Evolutionary conservation across 1,140 invertebrate genomes (phyloP), one percentile per base, ranked within the genome.

Genomic region (Drosophila pallidifrons): DNA sequence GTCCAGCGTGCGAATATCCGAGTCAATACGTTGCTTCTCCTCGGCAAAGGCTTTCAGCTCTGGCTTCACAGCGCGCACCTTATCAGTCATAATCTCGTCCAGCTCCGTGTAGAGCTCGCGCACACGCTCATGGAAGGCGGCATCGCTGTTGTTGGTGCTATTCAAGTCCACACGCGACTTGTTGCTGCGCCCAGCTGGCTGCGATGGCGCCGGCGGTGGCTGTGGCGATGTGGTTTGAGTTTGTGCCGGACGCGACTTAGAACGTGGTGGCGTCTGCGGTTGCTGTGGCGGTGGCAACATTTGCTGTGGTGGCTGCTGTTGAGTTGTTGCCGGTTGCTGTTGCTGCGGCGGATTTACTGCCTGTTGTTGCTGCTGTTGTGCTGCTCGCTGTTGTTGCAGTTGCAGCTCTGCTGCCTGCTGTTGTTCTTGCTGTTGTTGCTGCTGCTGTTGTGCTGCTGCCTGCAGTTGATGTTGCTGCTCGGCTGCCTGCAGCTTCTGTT

Each of bases 91-190:
- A 6, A 76, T 74, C 16, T 59, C 8, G n/a, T 89, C 72, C 8
- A 76, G 11, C 6, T 79, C 78, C 0, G 28, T 25, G 15, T 75
- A 89, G 5, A 81, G 38, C 7, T 73, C 75, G 11, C 74, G 81
- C 5, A 89, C 43, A 1, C 69, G 64, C 45, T 77, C 55, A 70
- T 89, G 81, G 41, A 89, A 89, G 16, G 45, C 69, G 8, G 81
- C 86, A 47, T 89, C 55, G 28, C 58, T 71, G 35, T 78, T 82
- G 83, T 82, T 88, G 82, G 49, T 74, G 30, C 79, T 89, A 5
- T 79, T 83, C 66, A 89, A 47, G 74, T 88, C 85, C 45, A 66
- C 5, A 8, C 30, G 11, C 3, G 45, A 49, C 67, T 72, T 61
- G 47, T 70, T 61, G 47, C 49, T 69, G 51, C 8, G 55, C 13